These are phyloP conservation scores for Hypselothyrea guttata DNA, from an alignment of 2,888 invertebrate genomes.

Conservation along the genomic window DNA sequence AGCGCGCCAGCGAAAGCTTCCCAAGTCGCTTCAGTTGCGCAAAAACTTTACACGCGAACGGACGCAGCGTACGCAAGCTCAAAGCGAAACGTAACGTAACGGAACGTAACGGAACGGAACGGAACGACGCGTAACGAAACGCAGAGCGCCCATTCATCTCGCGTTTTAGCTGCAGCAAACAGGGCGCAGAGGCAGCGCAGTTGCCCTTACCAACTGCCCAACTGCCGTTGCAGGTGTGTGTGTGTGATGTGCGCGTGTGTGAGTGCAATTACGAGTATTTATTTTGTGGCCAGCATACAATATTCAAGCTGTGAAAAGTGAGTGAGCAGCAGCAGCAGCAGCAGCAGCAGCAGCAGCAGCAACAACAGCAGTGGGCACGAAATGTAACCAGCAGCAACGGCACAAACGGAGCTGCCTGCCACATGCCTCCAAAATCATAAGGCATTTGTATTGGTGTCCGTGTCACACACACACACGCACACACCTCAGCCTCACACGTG, in stretches of 20 bases:
- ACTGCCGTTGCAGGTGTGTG: constrained; percentile 17
- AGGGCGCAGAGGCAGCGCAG: background rate
- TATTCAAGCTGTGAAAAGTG: constrained; percentile 2
- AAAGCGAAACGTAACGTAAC: constrained; percentile 14
- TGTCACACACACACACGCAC: constrained; percentile 23
- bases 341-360: background rate
- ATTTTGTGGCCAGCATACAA: constrained; percentile 24
- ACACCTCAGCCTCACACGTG: background rate
- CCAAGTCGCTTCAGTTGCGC: constrained; percentile 59
- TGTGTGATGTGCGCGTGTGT: constrained; percentile 12
- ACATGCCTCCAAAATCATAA: constrained; percentile 39
- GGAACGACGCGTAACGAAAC: constrained; percentile 25
- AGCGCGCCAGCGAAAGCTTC: constrained; percentile 53
- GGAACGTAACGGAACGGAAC: constrained; percentile 19
- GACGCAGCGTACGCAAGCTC: constrained; percentile 7
- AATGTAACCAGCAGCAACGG: constrained; percentile 41
- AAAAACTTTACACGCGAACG: constrained; percentile 62
- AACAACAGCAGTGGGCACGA: constrained; percentile 15
- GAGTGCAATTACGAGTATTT: constrained; percentile 12
- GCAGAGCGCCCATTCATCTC: constrained; percentile 56
- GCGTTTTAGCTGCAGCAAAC: constrained; percentile 47
- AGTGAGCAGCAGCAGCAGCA: background rate
- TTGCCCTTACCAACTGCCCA: constrained; percentile 1
- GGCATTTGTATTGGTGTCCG: constrained; percentile 44
- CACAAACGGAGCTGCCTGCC: constrained; percentile 27